phyloP scores from a whole-genome alignment of 2,888 invertebrate species.

The Cephus sareptanus region DNA sequence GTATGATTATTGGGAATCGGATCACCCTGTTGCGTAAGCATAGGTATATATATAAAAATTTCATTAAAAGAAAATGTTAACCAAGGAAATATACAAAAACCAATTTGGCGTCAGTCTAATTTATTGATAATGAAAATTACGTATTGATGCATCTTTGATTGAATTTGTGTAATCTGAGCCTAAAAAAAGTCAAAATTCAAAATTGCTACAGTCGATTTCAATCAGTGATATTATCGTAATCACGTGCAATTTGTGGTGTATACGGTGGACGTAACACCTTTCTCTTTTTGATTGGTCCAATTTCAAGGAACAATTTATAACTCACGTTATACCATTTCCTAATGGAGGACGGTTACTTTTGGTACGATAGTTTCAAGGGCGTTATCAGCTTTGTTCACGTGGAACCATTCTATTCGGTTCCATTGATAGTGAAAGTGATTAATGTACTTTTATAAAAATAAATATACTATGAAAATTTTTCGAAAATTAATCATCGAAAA shows the following conservation, averaged over 20 bases:
- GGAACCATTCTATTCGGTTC: background rate
- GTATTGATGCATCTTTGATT: too few species aligned
- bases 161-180: background rate
- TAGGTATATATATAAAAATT: too few species aligned
- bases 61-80: too few species aligned
- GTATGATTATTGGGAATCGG: too few species aligned
- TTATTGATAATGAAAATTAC: too few species aligned
- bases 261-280: background rate
- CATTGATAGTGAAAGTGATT: background rate
- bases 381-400: background rate
- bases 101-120: too few species aligned
- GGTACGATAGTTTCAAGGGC: background rate
- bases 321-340: background rate
- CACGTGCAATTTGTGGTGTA: background rate
- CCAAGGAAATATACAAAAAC: too few species aligned
- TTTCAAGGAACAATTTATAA: background rate
- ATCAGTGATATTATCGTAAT: background rate
- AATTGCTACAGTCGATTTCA: background rate
- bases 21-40: too few species aligned
- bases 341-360: background rate
- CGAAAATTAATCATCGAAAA: too few species aligned
- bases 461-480: too few species aligned
- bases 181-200: background rate
- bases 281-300: background rate
- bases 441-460: too few species aligned